Conservation (phyloP, 2,888 invertebrate species). For the Brenthis ino region DNA sequence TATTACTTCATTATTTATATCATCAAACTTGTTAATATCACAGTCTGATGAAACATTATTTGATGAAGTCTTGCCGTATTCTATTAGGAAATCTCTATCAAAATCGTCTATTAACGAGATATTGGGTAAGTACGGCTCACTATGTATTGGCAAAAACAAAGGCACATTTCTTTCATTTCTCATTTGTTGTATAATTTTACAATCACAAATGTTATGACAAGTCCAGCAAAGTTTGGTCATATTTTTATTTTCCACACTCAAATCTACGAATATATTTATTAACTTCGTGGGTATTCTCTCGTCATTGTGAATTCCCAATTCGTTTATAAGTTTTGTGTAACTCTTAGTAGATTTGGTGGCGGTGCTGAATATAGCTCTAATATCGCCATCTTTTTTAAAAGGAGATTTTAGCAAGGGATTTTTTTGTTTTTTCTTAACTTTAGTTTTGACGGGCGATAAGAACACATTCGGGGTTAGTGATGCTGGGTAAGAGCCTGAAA, state of each 20-base stretch:
- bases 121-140: constrained; percentile 57
- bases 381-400: constrained; percentile 76
- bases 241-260: constrained; percentile 65
- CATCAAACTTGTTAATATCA: constrained; percentile 27
- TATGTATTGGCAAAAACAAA: constrained; percentile 46
- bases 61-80: not conserved
- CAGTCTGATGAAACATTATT: constrained; percentile 11
- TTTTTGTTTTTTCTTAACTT: constrained; percentile 59
- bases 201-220: constrained; percentile 72
- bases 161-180: constrained; percentile 42
- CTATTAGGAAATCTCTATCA: constrained; percentile 28
- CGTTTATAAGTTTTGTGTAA: constrained; percentile 70
- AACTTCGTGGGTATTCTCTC: constrained; percentile 61
- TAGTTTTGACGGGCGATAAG: constrained; percentile 46
- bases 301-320: constrained; percentile 64
- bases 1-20: constrained; percentile 49
- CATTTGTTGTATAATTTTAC: constrained; percentile 54
- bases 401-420: constrained; percentile 53
- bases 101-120: constrained; percentile 64
- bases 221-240: constrained; percentile 60
- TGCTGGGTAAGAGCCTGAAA: constrained; percentile 59
- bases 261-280: constrained; percentile 71
- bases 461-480: constrained; percentile 46
- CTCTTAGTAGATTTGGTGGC: constrained; percentile 73
- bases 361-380: constrained; percentile 79